A percentile compares a stretch with the other conserved stretches of the same genome.
phyloP scores from a whole-genome alignment of 2,113 vertebrate species.

The Delphinapterus leucas region DNA sequence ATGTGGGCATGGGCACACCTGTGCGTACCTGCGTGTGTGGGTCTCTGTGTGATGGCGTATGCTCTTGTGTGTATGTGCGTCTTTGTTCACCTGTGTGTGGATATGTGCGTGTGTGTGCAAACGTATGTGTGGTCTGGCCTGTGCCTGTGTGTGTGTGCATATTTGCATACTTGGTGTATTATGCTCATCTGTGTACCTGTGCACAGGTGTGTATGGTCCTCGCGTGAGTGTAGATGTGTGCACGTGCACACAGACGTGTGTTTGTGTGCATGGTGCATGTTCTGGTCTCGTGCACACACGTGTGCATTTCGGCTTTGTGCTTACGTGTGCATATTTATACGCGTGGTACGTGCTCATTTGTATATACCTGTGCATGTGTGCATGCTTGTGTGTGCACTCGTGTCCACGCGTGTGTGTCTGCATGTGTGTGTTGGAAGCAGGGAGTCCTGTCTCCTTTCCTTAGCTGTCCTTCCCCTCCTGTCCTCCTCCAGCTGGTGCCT shows the following conservation, averaged over 20 bases:
- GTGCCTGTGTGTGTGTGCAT: fast-evolving
- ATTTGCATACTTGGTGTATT: fast-evolving
- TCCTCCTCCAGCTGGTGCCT: fast-evolving
- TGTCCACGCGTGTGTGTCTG: not conserved
- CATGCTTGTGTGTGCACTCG: no score
- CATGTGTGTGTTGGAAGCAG: fast-evolving
- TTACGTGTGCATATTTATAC: not conserved
- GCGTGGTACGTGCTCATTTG: not conserved
- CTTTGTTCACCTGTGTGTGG: not conserved
- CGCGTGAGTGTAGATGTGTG: not conserved
- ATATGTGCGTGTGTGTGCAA: fast-evolving
- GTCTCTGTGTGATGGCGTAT: fast-evolving
- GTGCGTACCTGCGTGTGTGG: fast-evolving
- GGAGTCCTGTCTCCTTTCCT: not conserved
- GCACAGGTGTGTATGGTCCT: fast-evolving
- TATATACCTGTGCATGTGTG: not conserved
- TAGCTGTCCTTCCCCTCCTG: not conserved
- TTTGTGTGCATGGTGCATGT: fast-evolving
- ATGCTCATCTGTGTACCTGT: fast-evolving
- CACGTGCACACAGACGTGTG: fast-evolving
- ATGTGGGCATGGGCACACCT: fast-evolving
- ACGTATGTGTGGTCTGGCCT: fast-evolving
- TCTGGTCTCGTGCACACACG: fast-evolving
- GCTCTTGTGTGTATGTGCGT: not conserved
- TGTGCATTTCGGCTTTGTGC: not conserved